A percentile compares a stretch with the other conserved stretches of the same genome.
phyloP scores from a whole-genome alignment of 2,888 invertebrate species.

The Mythimna loreyi region DNA sequence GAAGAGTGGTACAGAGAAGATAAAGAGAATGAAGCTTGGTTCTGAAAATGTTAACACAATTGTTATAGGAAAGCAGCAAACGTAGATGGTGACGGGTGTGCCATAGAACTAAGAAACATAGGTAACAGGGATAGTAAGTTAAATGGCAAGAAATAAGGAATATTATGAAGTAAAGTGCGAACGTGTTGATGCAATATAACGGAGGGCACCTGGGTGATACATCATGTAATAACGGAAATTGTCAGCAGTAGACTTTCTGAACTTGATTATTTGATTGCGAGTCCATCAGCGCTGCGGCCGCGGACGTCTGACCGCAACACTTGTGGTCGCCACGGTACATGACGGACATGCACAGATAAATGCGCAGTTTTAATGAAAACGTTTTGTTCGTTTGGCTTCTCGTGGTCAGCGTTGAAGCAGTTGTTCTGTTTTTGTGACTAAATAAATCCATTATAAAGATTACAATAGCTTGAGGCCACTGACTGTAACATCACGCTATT shows the following conservation, averaged over 20 bases:
- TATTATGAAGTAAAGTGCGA: too few species aligned
- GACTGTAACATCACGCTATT: too few species aligned
- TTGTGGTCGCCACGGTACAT: conserved; percentile 51
- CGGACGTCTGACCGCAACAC: conserved; percentile 31
- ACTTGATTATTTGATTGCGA: neutral
- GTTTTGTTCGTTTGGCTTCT: neutral
- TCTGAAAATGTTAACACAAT: too few species aligned
- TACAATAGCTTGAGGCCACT: neutral
- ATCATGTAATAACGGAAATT: neutral
- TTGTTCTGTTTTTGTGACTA: neutral
- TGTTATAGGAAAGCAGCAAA: too few species aligned
- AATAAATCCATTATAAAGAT: neutral
- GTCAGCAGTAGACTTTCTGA: neutral
- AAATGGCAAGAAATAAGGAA: too few species aligned
- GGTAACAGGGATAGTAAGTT: too few species aligned
- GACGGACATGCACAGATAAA: conserved; percentile 45
- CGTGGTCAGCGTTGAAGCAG: neutral
- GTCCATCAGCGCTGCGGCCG: conserved; percentile 2
- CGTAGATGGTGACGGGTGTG: too few species aligned
- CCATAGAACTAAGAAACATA: too few species aligned
- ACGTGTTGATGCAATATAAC: too few species aligned
- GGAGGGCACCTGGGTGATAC: too few species aligned
- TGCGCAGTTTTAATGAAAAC: neutral
- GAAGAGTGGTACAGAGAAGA: neutral
- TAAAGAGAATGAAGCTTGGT: too few species aligned